Percentiles rank a stretch among this genome's conserved stretches.
These are phyloP conservation scores for Lepeophtheirus nordmannii DNA, from an alignment of 2,888 invertebrate species.

Conservation along the genomic window DNA sequence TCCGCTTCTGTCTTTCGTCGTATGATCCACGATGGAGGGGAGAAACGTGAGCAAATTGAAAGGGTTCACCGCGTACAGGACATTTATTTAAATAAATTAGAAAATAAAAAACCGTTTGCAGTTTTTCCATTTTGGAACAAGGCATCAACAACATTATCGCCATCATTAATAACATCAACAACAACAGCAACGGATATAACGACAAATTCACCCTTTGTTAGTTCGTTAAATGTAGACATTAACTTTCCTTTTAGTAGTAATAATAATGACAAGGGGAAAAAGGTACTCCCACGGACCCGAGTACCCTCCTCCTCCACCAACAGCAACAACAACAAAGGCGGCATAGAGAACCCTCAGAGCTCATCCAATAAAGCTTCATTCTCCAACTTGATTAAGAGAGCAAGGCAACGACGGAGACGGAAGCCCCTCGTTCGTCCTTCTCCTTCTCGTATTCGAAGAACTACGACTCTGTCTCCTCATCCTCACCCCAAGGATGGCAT, in stretches of 20 bases:
- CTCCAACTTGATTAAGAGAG: not conserved
- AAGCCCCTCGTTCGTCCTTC: not conserved
- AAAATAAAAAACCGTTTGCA: not conserved
- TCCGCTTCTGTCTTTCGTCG: constrained; percentile 3
- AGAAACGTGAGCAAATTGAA: not conserved
- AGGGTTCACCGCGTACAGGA: not conserved
- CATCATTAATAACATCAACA: too few species aligned
- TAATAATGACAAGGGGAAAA: too few species aligned
- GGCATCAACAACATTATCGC: too few species aligned
- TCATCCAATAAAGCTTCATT: too few species aligned
- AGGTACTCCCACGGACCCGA: too few species aligned
- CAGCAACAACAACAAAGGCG: too few species aligned
- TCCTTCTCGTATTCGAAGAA: not conserved
- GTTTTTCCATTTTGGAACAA: not conserved
- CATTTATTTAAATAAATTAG: not conserved
- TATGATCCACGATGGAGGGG: not conserved
- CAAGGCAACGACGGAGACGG: not conserved
- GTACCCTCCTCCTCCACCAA: too few species aligned
- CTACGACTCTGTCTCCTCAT: not conserved
- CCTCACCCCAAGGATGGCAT: not conserved
- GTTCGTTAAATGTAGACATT: too few species aligned
- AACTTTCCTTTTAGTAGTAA: too few species aligned
- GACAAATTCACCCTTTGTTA: too few species aligned
- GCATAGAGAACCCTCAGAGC: too few species aligned
- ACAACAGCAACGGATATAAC: too few species aligned